Conservation (phyloP, 37 sponge, comb jelly and placozoan genomes). For the Sycon ciliatum region DNA sequence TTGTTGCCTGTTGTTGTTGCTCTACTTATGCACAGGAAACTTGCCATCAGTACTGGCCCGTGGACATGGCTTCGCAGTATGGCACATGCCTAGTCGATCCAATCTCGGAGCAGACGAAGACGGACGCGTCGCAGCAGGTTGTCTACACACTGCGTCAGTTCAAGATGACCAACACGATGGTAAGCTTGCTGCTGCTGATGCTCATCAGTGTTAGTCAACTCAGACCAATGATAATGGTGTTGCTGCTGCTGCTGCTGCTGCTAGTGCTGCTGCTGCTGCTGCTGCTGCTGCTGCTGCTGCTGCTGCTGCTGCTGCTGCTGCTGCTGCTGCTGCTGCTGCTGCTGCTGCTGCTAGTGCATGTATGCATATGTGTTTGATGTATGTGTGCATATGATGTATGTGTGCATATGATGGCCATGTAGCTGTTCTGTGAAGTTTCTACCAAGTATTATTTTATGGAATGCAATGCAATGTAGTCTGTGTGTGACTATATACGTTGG, state of each 20-base stretch:
- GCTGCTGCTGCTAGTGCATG: background rate
- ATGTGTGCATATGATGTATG: background rate
- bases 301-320: too few relatives aligned
- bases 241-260: too few relatives aligned
- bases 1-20: too few relatives aligned
- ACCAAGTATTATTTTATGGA: background rate
- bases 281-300: too few relatives aligned
- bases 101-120: background rate
- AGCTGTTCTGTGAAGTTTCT: background rate
- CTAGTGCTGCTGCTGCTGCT: too few relatives aligned
- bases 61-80: background rate
- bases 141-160: conserved; percentile 65
- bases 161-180: conserved; percentile 62
- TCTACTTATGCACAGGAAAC: background rate
- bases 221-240: too few relatives aligned
- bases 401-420: background rate
- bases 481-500: background rate
- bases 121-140: background rate
- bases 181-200: conserved; percentile 1
- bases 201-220: background rate
- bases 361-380: background rate
- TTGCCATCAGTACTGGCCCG: conserved; percentile 62
- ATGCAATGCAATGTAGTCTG: background rate
- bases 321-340: too few relatives aligned
- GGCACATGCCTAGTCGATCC: background rate